These are phyloP conservation scores for Sarcophaga carnaria DNA, from an alignment of 2,888 invertebrate species.

Conservation along the genomic window DNA sequence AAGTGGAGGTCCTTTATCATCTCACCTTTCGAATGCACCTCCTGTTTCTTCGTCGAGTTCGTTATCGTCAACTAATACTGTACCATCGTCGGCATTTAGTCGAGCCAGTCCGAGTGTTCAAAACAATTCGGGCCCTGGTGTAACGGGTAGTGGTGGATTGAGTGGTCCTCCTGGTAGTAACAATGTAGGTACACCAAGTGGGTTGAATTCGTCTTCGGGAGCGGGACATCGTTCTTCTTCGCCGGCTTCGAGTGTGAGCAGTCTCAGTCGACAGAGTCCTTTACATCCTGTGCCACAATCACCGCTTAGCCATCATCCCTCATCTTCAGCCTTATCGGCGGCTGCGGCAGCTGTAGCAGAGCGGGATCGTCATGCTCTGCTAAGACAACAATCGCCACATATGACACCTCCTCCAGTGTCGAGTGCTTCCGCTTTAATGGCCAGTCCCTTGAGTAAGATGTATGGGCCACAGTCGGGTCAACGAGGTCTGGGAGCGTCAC, in stretches of 20 bases:
- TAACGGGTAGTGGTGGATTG: constrained; percentile 43
- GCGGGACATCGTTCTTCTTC: constrained; percentile 81
- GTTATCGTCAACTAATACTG: constrained; percentile 77
- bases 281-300: constrained; percentile 82
- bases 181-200: constrained; percentile 72
- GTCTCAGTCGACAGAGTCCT: constrained; percentile 81
- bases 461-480: constrained; percentile 83
- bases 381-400: constrained; percentile 82
- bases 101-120: constrained; percentile 82
- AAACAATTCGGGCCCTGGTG: constrained; percentile 72
- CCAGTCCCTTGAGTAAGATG: constrained; percentile 82
- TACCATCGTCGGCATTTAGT: constrained; percentile 81
- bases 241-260: constrained; percentile 79
- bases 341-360: constrained; percentile 82
- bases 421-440: constrained; percentile 81
- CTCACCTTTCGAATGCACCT: constrained; percentile 62
- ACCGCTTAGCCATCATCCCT: constrained; percentile 81
- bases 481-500: constrained; percentile 83
- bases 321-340: constrained; percentile 81
- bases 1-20: constrained; percentile 62
- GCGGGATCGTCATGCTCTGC: constrained; percentile 81
- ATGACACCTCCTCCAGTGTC: constrained; percentile 82
- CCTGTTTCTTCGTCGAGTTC: constrained; percentile 72
- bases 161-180: constrained; percentile 65
- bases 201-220: constrained; percentile 73